Evolutionary conservation across 1,140 invertebrate genomes (phyloP).

Genomic region (Apis dorsata): DNA sequence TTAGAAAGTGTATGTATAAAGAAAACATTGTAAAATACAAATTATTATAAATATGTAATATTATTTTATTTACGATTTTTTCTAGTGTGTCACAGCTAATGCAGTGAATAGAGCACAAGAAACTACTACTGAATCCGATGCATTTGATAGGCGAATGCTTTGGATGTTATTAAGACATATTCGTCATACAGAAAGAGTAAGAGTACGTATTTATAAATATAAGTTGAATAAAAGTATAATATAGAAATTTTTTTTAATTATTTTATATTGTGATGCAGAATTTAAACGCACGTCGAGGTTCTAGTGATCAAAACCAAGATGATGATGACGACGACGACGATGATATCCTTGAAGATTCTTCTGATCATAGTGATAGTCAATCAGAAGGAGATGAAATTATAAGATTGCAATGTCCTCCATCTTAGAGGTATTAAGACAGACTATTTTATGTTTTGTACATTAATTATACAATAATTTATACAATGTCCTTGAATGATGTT

Average conservation of each 20-base stretch:
- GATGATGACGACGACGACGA: constrained; percentile 36
- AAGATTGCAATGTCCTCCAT: constrained; percentile 48
- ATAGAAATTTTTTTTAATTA: constrained; percentile 2
- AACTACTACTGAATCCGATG: constrained; percentile 76
- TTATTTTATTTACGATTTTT: constrained; percentile 37
- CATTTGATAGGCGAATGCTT: constrained; percentile 81
- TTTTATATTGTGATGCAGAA: constrained; percentile 1
- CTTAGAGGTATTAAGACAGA: constrained; percentile 41
- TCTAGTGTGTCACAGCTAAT: constrained; percentile 78
- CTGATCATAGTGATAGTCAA: constrained; percentile 51
- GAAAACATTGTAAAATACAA: constrained; percentile 36
- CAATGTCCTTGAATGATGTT: not conserved
- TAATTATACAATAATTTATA: not conserved
- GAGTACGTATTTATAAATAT: constrained; percentile 50
- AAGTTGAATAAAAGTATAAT: not conserved
- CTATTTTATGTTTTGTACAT: constrained; percentile 3
- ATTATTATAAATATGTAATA: not conserved
- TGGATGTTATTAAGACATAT: constrained; percentile 82
- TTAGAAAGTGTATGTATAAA: constrained; percentile 79
- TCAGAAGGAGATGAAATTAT: constrained; percentile 40
- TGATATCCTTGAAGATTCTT: constrained; percentile 48
- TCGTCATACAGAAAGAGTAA: constrained; percentile 70
- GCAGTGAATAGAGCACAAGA: constrained; percentile 77
- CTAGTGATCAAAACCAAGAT: constrained; percentile 33
- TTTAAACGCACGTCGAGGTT: constrained; percentile 20